phyloP scores from a whole-genome alignment of 2,113 vertebrate species.

The Cathartes aura region DNA sequence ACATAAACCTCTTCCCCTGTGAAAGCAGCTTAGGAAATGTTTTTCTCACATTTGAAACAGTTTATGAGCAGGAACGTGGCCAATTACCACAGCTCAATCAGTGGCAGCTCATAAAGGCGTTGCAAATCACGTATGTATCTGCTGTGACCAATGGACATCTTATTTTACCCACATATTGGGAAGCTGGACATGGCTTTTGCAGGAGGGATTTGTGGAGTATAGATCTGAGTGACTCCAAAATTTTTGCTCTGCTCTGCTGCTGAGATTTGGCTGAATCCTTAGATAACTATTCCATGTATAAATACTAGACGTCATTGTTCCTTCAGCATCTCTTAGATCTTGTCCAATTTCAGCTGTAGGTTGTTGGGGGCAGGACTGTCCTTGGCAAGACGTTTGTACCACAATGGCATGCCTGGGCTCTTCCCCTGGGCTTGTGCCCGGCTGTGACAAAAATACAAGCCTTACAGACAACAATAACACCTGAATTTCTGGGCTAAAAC shows the following conservation, averaged over 20 bases:
- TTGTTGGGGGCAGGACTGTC: background rate
- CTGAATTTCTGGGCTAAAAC: background rate
- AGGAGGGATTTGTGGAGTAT: background rate
- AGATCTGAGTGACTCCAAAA: background rate
- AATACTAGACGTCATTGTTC: background rate
- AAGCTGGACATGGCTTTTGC: background rate
- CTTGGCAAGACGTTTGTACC: background rate
- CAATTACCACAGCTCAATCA: background rate
- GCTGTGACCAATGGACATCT: background rate
- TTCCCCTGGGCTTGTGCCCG: background rate
- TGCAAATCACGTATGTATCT: background rate
- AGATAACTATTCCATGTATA: background rate
- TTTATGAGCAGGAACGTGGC: background rate
- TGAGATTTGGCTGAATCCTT: background rate
- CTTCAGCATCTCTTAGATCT: background rate
- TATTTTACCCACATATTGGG: rapidly evolving
- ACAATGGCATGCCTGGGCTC: background rate
- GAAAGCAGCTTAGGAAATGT: background rate
- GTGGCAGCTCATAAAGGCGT: background rate
- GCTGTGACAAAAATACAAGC: background rate
- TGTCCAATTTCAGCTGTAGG: background rate
- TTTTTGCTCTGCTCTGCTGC: background rate
- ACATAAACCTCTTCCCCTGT: background rate
- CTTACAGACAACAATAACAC: rapidly evolving
- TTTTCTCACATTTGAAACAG: background rate